Evolutionary conservation across 2,113 vertebrate genomes (phyloP).

Genomic region (Ariopsis seemanni): DNA sequence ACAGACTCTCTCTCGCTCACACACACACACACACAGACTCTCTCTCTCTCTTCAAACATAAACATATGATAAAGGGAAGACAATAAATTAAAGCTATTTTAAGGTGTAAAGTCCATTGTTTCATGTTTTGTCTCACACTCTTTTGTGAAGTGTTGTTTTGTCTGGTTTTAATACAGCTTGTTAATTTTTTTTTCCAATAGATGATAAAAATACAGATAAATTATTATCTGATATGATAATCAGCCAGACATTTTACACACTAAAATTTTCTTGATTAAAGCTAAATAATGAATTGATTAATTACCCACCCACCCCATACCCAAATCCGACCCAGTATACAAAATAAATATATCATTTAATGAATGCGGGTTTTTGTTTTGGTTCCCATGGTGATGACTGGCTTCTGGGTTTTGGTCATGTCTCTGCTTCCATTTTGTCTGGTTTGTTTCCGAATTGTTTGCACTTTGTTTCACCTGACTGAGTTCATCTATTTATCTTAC

Average conservation of each 20-base stretch:
- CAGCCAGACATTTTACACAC: neutral
- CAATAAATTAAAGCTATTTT: neutral
- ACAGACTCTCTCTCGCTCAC: no score
- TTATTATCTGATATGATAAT: neutral
- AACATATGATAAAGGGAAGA: neutral
- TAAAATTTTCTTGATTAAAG: neutral
- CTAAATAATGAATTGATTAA: neutral
- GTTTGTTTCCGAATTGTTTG: neutral
- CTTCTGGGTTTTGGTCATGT: neutral
- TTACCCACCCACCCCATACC: neutral
- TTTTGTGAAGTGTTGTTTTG: neutral
- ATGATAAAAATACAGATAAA: neutral
- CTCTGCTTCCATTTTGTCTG: neutral
- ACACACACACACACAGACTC: slow-evolving; percentile 6
- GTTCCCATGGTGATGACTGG: neutral
- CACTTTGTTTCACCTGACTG: neutral
- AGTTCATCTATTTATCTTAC: neutral
- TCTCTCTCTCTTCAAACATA: neutral
- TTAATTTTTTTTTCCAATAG: neutral
- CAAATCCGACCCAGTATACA: neutral
- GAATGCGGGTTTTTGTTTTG: neutral
- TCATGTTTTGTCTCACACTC: neutral
- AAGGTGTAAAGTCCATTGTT: neutral
- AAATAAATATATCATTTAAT: neutral
- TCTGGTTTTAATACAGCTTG: neutral